These are phyloP conservation scores for Connochaetes taurinus DNA, from an alignment of 2,113 vertebrate genomes.

Conservation along the genomic window DNA sequence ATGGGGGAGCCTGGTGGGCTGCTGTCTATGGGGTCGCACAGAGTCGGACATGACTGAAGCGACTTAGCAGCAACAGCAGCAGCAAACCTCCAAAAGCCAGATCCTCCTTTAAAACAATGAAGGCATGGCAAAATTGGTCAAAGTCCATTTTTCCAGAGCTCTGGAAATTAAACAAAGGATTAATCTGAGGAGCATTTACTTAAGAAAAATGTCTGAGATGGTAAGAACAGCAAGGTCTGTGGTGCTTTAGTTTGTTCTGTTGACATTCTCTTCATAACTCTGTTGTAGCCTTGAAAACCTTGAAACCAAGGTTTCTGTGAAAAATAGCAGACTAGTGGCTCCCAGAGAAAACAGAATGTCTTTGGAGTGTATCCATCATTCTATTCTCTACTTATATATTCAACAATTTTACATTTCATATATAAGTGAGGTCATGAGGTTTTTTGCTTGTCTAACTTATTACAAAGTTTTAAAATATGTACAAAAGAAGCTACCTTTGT, in stretches of 20 bases:
- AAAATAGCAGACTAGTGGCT: not conserved
- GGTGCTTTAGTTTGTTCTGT: not conserved
- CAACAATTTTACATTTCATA: not conserved
- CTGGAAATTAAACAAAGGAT: not conserved
- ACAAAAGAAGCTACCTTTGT: not conserved
- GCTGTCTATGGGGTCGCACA: fast-evolving
- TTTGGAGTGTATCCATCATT: not conserved
- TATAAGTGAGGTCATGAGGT: not conserved
- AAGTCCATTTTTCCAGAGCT: not conserved
- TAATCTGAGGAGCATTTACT: not conserved
- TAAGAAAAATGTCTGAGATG: not conserved
- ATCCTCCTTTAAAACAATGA: not conserved
- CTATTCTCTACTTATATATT: not conserved
- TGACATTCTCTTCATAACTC: not conserved
- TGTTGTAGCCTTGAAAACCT: not conserved
- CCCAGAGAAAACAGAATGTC: not conserved
- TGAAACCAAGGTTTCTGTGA: not conserved
- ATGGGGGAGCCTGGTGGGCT: too few relatives aligned
- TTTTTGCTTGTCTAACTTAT: not conserved
- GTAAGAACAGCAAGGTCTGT: not conserved
- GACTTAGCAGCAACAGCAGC: too few relatives aligned
- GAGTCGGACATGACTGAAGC: fast-evolving
- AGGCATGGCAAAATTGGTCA: not conserved
- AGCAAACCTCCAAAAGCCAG: not conserved
- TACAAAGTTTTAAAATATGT: not conserved